These are phyloP conservation scores for Acronicta psi DNA, from an alignment of 2,888 invertebrate genomes.

Conservation along the genomic window DNA sequence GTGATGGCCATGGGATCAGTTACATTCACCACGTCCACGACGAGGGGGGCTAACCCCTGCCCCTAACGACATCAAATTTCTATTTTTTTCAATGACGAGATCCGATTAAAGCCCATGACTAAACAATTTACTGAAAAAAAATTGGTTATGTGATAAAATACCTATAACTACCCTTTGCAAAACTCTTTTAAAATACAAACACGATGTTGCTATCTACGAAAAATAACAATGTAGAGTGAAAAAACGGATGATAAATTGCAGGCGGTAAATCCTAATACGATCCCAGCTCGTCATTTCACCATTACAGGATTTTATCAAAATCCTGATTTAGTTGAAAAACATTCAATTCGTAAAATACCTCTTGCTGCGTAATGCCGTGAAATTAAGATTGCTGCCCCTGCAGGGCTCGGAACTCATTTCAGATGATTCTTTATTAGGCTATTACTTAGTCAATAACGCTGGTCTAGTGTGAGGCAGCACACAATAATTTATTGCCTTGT, in stretches of 20 bases:
- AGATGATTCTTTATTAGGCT: too few relatives aligned
- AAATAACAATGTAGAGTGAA: constrained; percentile 19
- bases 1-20: too few relatives aligned
- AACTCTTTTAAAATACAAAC: neutral
- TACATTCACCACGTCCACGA: too few relatives aligned
- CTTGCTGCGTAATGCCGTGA: neutral
- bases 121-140: too few relatives aligned
- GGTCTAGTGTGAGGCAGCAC: too few relatives aligned
- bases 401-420: neutral
- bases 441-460: too few relatives aligned
- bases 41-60: too few relatives aligned
- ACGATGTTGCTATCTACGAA: constrained; percentile 14
- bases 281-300: constrained; percentile 26
- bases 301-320: constrained; percentile 17
- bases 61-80: too few relatives aligned
- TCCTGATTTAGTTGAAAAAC: constrained; percentile 14
- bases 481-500: too few relatives aligned
- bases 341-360: constrained; percentile 2
- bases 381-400: neutral
- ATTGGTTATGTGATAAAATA: too few relatives aligned
- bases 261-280: constrained; percentile 33
- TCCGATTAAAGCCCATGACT: too few relatives aligned
- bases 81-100: too few relatives aligned
- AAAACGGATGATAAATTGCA: constrained; percentile 38
- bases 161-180: neutral